These are phyloP conservation scores for Otus sunia DNA, from an alignment of 2,113 vertebrate genomes.

Conservation along the genomic window DNA sequence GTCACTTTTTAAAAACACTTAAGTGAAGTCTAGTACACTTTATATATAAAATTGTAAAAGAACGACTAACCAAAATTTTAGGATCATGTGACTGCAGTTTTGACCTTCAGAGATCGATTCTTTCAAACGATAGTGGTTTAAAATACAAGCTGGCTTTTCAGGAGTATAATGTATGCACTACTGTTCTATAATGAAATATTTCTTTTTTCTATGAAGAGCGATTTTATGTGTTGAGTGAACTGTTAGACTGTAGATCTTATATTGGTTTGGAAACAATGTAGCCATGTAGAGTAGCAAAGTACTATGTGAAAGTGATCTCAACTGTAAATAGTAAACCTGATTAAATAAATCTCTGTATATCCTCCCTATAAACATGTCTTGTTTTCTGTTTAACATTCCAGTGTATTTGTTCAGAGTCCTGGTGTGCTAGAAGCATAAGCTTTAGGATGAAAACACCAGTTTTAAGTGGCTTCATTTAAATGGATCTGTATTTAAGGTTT, in stretches of 20 bases:
- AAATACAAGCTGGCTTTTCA: constrained; percentile 74
- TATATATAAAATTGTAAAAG: constrained; percentile 52
- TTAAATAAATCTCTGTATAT: constrained; percentile 83
- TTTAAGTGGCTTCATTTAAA: neutral
- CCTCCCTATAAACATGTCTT: constrained; percentile 59
- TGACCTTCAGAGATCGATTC: constrained; percentile 63
- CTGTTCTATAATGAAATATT: constrained; percentile 76
- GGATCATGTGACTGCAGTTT: constrained; percentile 54
- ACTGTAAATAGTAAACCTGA: constrained; percentile 85
- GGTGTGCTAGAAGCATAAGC: neutral
- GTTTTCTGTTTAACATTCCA: neutral
- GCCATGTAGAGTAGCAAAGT: constrained; percentile 73
- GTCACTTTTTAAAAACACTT: constrained; percentile 57
- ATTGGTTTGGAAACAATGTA: constrained; percentile 75
- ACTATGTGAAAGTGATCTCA: constrained; percentile 78
- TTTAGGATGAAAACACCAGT: neutral
- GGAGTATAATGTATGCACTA: constrained; percentile 78
- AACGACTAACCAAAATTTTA: constrained; percentile 33
- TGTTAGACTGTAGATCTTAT: constrained; percentile 72
- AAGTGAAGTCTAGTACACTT: constrained; percentile 65
- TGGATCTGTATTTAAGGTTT: neutral
- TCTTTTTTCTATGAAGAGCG: constrained; percentile 70
- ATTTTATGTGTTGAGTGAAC: constrained; percentile 72
- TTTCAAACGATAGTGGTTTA: constrained; percentile 69
- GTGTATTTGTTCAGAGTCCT: neutral